Base-by-base conservation (phyloP, 2,113 vertebrate genomes). In the Corvus cornix region DNA sequence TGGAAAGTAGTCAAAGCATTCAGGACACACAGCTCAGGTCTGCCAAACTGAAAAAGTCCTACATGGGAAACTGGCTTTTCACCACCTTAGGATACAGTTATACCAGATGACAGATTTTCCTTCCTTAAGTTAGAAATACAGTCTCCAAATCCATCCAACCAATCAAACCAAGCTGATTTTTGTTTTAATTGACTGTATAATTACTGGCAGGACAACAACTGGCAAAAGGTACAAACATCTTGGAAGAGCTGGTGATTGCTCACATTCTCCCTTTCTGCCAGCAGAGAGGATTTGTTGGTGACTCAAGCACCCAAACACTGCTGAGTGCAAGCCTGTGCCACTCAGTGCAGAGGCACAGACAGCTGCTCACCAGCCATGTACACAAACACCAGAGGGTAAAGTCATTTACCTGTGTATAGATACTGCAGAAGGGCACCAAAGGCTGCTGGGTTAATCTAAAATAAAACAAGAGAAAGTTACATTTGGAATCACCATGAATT, bases 371-470 rank as follows among this genome's bases (percentile, higher is more conserved):
- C 89, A 91, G 56, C 51, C 30, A 31, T 2, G 5, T 4, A 49
- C 10, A 76, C n/a, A 30, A 6, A 52, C 30, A 72, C 4, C 4
- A 92, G 15, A 74, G 12, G 39, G 41, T 2, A 78, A 75, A 28
- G 37, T 31, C 18, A 46, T 96, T 97, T 96, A 99, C 99, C 99
- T 98, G 99, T 99, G 92, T 99, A 99, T 7, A 99, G 97, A 97
- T 99, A 99, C 87, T 99, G 99, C 95, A 99, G 96, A 84, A 99
- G 98, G 74, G 99, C 98, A 72, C 98, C 98, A 89, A 99, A 99
- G 13, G 99, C 99, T 94, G 99, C 98, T 33, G 99, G 99, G 80
- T 99, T 99, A 56, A 99, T 98, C 99, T 99, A 94, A 66, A 97
- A 98, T 82, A 86, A 96, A 93, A 81, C 39, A 97, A 19, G 23